Percentiles rank a stretch among this genome's conserved stretches.
Conservation (phyloP, 2,888 invertebrate species). For the Halictus ligatus region DNA sequence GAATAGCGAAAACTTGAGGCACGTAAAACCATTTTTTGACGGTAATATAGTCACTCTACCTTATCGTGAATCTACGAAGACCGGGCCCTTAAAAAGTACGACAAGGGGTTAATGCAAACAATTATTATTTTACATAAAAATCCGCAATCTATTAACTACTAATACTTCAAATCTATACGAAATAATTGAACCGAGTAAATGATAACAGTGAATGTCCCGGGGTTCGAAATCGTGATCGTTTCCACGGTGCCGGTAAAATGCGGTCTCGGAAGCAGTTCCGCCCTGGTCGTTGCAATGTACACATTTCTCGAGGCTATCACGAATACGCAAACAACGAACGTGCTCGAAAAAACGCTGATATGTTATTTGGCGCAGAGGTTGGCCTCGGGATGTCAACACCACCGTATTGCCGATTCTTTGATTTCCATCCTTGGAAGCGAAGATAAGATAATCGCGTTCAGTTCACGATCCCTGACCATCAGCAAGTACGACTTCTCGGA, state of each 20-base stretch:
- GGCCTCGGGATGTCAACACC: background rate
- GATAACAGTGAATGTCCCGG: slow-evolving; percentile 53
- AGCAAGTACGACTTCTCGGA: slow-evolving; percentile 9
- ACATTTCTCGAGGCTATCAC: slow-evolving; percentile 60
- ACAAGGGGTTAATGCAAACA: too few species aligned
- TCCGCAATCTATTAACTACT: background rate
- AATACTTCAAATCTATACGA: background rate
- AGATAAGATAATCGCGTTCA: slow-evolving; percentile 17
- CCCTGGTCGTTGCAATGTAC: slow-evolving; percentile 56
- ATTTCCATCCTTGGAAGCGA: slow-evolving; percentile 24
- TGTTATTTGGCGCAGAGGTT: slow-evolving; percentile 43
- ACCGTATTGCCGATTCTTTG: slow-evolving; percentile 26
- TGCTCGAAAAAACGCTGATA: slow-evolving; percentile 52
- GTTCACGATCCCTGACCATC: slow-evolving; percentile 17
- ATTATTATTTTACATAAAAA: background rate
- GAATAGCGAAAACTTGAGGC: too few species aligned
- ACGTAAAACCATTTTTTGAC: too few species aligned
- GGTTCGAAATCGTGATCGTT: slow-evolving; percentile 59
- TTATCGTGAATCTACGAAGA: too few species aligned
- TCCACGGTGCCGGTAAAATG: slow-evolving; percentile 40
- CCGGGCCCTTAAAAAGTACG: too few species aligned
- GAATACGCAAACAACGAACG: slow-evolving; percentile 15
- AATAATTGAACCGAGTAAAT: background rate
- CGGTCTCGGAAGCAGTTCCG: slow-evolving; percentile 47
- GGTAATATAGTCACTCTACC: too few species aligned